Base-by-base conservation (phyloP, 2,888 invertebrate genomes). In the Mythimna ferrago region DNA sequence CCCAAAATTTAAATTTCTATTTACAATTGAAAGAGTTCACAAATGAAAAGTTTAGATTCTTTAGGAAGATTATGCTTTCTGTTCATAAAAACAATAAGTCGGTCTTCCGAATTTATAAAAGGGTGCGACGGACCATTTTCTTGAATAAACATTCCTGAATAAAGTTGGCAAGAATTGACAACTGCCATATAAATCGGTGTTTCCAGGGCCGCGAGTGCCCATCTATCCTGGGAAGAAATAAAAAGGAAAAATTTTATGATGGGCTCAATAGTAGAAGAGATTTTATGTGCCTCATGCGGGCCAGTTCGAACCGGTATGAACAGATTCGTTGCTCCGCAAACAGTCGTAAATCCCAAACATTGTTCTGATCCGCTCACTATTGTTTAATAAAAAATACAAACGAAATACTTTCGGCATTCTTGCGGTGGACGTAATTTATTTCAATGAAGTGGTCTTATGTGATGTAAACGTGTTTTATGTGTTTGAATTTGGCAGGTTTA, bases 261-360 rank as follows among this genome's bases (percentile, higher is more conserved):
- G 86, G 85, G 86, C 71, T 89, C 89, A 88, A 89, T 90, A 86
- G 88, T 87, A 85, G 88, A 87, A 83, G 86, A 90, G 91, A 89
- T 93, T 94, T 93, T 93, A 93, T 92, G 90, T 89, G 81, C 79
- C 88, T 88, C 88, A 84, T 87, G 89, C 88, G 91, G 87, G 88
- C 84, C 86, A 81, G 78, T 80, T 71, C 71, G 71, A 77, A 77
- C 82, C 83, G 79, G 88, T 87, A 90, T 89, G 89, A 91, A 91
- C 93, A 91, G 92, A 93, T 93, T 92, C 90, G 87, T 87, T 85
- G 90, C 86, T 86, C 90, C 92, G 89, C 92, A 92, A 93, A 93
- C 90, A 92, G 87, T 92, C 93, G 93, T 94, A 94, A 94, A 93
- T 92, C 90, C 89, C 83, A 80, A 87, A 90, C 91, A 91, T 92